These are phyloP conservation scores for Lethenteron camtschaticum DNA, from an alignment of 2,113 vertebrate species.

Conservation along the genomic window DNA sequence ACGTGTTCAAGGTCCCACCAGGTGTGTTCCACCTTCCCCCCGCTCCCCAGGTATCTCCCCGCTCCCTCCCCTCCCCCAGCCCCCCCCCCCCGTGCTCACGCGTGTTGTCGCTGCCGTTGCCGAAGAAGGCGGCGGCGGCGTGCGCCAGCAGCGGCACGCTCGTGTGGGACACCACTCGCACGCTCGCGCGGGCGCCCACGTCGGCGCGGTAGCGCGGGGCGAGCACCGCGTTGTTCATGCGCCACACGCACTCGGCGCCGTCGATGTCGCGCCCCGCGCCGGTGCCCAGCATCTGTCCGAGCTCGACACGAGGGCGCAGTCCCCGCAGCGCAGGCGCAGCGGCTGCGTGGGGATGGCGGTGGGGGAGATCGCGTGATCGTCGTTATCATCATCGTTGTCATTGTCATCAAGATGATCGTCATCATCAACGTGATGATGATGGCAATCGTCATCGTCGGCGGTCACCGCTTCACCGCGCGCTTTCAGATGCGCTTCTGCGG, in stretches of 20 bases:
- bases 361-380: neutral
- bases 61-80: too few relatives aligned
- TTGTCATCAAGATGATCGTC: too few relatives aligned
- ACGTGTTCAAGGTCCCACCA: too few relatives aligned
- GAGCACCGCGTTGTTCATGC: slow-evolving; percentile 83
- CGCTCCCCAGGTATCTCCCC: too few relatives aligned
- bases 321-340: slow-evolving; percentile 23
- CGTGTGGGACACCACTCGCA: slow-evolving; percentile 69
- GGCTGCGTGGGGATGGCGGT: slow-evolving; percentile 19
- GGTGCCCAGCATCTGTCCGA: slow-evolving; percentile 66
- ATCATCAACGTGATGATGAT: too few relatives aligned
- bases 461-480: too few relatives aligned
- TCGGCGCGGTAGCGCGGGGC: slow-evolving; percentile 44
- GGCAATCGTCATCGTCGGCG: too few relatives aligned
- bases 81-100: too few relatives aligned
- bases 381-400: too few relatives aligned
- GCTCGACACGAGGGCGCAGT: slow-evolving; percentile 66
- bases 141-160: slow-evolving; percentile 48
- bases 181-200: slow-evolving; percentile 39
- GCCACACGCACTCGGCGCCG: slow-evolving; percentile 37
- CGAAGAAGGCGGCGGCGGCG: slow-evolving; percentile 48
- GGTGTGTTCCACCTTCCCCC: too few relatives aligned
- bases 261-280: slow-evolving; percentile 42
- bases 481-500: too few relatives aligned
- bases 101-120: slow-evolving; percentile 32